These are phyloP conservation scores for Ptiloglossa arizonensis DNA, from an alignment of 1,140 invertebrate species.

Conservation along the genomic window DNA sequence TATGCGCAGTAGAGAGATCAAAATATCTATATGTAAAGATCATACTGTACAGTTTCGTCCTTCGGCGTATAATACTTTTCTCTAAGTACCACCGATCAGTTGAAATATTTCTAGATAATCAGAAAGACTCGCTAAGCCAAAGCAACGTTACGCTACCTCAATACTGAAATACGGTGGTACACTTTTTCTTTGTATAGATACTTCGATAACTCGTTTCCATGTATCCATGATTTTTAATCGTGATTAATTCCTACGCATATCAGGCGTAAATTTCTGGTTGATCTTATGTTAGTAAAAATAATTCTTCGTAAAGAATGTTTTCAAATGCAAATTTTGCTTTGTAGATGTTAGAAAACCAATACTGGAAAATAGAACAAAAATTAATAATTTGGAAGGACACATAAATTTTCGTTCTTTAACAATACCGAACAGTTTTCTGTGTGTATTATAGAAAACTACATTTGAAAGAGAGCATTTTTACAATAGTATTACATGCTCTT, in stretches of 20 bases:
- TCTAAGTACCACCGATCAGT: slow-evolving; percentile 47
- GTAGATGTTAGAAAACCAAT: background rate
- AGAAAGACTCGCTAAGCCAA: slow-evolving; percentile 55
- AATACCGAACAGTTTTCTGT: background rate
- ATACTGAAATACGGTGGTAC: slow-evolving; percentile 49
- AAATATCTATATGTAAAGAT: slow-evolving; percentile 35
- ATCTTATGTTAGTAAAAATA: slow-evolving; percentile 13
- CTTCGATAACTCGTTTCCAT: slow-evolving; percentile 20
- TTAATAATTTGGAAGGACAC: slow-evolving; percentile 26
- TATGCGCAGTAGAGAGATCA: slow-evolving; percentile 25
- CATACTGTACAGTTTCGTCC: slow-evolving; percentile 38
- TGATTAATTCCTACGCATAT: slow-evolving; percentile 4
- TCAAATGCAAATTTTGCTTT: background rate
- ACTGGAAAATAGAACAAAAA: background rate
- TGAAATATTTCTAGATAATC: slow-evolving; percentile 47
- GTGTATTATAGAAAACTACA: slow-evolving; percentile 6
- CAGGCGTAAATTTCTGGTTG: slow-evolving; percentile 13
- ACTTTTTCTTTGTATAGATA: slow-evolving; percentile 31
- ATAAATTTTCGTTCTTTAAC: slow-evolving; percentile 20
- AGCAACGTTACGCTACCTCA: slow-evolving; percentile 63
- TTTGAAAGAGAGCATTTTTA: slow-evolving; percentile 14
- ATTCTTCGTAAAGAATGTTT: slow-evolving; percentile 13
- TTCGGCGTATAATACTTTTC: slow-evolving; percentile 24
- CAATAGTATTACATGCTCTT: slow-evolving; percentile 2
- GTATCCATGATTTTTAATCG: background rate